Conservation (phyloP, 2,888 invertebrate genomes). For the Spilosoma lubricipeda region DNA sequence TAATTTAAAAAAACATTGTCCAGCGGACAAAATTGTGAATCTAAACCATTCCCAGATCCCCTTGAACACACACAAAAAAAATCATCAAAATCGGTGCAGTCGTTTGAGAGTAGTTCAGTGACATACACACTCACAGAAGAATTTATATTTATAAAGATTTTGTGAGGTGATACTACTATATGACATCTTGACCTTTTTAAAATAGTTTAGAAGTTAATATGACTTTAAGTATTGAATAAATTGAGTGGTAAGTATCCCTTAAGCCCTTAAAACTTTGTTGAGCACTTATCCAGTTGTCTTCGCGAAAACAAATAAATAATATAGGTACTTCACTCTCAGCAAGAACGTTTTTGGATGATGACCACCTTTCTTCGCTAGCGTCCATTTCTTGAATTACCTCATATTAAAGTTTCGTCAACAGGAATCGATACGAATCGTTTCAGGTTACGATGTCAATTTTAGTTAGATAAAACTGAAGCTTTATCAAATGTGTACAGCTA, state of each 20-base stretch:
- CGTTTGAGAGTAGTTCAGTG: too few relatives aligned
- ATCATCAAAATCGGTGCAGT: too few relatives aligned
- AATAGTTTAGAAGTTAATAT: too few relatives aligned
- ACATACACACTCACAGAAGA: too few relatives aligned
- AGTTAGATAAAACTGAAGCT: slow-evolving; percentile 7
- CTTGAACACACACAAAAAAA: too few relatives aligned
- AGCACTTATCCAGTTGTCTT: background rate
- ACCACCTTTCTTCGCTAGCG: background rate
- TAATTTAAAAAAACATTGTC: too few relatives aligned
- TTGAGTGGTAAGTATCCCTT: background rate
- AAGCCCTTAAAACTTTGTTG: background rate
- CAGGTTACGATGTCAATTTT: background rate
- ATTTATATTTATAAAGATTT: too few relatives aligned
- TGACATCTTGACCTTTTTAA: background rate
- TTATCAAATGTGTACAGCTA: slow-evolving; percentile 15
- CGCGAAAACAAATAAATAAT: background rate
- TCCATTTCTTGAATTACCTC: too few relatives aligned
- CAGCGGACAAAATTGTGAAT: too few relatives aligned
- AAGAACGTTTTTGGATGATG: background rate
- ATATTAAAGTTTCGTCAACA: background rate
- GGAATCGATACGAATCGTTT: background rate
- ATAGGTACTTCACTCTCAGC: background rate
- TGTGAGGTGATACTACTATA: background rate
- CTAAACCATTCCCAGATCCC: too few relatives aligned
- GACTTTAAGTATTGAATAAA: background rate